Evolutionary conservation across 2,113 vertebrate genomes (phyloP).

Genomic region (Ptilonorhynchus violaceus): DNA sequence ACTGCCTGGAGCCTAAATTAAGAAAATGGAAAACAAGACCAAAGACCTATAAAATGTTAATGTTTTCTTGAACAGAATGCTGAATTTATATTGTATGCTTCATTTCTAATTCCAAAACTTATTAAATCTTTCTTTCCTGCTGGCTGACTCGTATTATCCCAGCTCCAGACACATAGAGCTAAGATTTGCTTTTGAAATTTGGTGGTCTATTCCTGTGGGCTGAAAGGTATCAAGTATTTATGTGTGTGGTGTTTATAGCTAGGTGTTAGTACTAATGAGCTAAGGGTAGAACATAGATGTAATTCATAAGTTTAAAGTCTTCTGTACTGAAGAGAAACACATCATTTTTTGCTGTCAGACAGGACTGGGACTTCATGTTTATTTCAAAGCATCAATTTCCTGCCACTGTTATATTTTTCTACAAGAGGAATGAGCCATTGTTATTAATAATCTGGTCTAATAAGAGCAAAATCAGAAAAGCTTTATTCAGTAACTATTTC

Average conservation of each 20-base stretch:
- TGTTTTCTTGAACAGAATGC: neutral
- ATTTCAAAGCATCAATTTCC: neutral
- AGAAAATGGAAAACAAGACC: constrained; percentile 10
- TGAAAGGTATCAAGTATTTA: neutral
- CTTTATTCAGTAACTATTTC: neutral
- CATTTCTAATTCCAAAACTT: constrained; percentile 13
- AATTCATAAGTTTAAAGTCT: neutral
- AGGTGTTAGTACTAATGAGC: neutral
- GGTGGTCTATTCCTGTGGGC: neutral
- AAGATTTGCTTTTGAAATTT: neutral
- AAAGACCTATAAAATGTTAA: constrained; percentile 41
- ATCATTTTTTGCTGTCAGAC: neutral
- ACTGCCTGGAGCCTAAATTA: neutral
- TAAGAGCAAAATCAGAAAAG: neutral
- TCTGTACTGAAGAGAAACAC: neutral
- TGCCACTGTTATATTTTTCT: neutral
- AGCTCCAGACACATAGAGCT: neutral
- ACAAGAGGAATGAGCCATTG: neutral
- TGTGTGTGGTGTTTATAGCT: neutral
- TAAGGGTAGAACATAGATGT: neutral
- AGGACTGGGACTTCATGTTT: neutral
- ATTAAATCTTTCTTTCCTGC: neutral
- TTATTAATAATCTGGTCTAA: neutral
- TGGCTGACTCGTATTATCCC: neutral
- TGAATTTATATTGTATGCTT: neutral